Base-by-base conservation (phyloP, 2,113 vertebrate species). In the Polypterus senegalus region DNA sequence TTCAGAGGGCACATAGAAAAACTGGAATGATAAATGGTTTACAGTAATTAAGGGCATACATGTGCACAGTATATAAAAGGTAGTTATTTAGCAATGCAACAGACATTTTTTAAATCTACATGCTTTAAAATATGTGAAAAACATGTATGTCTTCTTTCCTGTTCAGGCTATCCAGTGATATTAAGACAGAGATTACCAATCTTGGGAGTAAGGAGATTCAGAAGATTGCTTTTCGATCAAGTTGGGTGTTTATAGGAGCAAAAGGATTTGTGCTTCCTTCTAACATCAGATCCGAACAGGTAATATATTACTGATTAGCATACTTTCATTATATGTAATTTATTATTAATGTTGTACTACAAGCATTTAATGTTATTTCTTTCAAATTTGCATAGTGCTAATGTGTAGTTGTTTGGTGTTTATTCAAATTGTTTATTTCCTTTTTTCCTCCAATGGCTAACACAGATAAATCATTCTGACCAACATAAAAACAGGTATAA, bases 391-490 rank as follows among this genome's bases (percentile, higher is more conserved):
- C 27, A 27, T 27, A 27, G 27, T 27, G 27, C 27, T 27, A 27
- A 27, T 27, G 27, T 27, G 27, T 27, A 27, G 27, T 27, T 64
- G 3, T 59, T 63, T 66, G 5, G 6, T 47, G 47, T 62, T 3
- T 63, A 5, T 61, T 49, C 3, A 54, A 54, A 1, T 60, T 2
- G 27, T 11, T 9, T 57, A 60, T 7, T 44, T 4, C 48, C 48
- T 44, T n/a, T 70, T 54, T 43, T 53, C 48, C 49, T 7, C 3
- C 1, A 8, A 46, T 2, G 7, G 11, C 52, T 1, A 53, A 48
- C 71, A 88, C 71, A 88, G 87, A 77, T 86, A 65, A 83, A 82
- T 62, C 83, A 87, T 58, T 81, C 72, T 4, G 65, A 78, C 27
- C 1, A 3, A 3, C n/a, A 1, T 0, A 82, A 52, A 2, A 83